Base-by-base conservation (phyloP, 2,113 vertebrate species). In the Nyctibius bracteatus region DNA sequence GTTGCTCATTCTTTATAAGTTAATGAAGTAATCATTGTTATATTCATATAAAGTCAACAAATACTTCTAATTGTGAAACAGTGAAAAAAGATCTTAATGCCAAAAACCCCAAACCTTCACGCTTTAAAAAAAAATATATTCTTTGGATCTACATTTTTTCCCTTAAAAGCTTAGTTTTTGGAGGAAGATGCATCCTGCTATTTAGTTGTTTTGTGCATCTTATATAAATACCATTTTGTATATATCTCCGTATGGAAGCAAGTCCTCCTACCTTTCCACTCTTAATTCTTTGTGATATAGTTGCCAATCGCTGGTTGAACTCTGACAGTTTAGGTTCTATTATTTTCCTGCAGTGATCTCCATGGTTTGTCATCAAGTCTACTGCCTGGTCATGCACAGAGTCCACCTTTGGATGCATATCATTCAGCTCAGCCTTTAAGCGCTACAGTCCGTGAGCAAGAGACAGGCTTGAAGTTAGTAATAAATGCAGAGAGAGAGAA, bases 371-470 rank as follows among this genome's bases (percentile, higher is more conserved):
- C 98, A 99, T 99, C 96, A 99, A 98, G 91, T 99, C 98, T 88
- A 98, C 96, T 28, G 98, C 99, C 97, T 99, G 98, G 92, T 95
- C 98, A 94, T 97, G 97, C 37, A 99, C 98, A 75, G 98, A 98
- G 91, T 99, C 99, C 98, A 99, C 98, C 96, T 99, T 99, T 47
- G 95, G 98, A 89, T 92, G 98, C 51, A 98, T 99, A 95, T 99
- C 98, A 97, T 98, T 99, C 98, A 99, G 97, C 98, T 99, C 99
- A 27, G 98, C 97, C 96, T 99, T 99, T 98, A 99, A 96, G 94
- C 97, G 98, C 99, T 99, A 97, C 92, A 98, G 97, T 97, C 96
- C 96, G 75, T 97, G 97, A 98, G 97, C 97, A 98, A 98, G 97
- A 98, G 95, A 98, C 95, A 98, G 96, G 95, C 97, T 98, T 98